phyloP scores from a whole-genome alignment of 2,113 vertebrate species.

The Marcusenius ussheri region DNA sequence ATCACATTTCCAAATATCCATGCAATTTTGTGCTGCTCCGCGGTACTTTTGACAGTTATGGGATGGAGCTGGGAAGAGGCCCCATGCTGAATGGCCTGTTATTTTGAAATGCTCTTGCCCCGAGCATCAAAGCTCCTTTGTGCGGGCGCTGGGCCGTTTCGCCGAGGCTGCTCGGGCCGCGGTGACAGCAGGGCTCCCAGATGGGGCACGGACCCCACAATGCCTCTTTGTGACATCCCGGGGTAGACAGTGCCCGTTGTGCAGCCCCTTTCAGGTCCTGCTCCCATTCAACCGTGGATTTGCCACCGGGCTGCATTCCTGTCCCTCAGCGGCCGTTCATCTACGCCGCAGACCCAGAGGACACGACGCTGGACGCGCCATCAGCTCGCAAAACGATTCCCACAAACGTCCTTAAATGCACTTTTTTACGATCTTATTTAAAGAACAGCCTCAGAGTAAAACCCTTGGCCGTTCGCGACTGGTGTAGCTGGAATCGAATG shows the following conservation, averaged over 20 bases:
- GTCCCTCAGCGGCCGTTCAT: background rate
- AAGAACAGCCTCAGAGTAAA: background rate
- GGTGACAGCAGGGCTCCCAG: constrained; percentile 30
- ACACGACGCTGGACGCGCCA: too few relatives aligned
- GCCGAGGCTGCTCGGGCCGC: constrained; percentile 21
- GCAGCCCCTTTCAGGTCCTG: background rate
- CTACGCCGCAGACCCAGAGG: background rate
- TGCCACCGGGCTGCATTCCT: background rate
- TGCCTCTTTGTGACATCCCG: constrained; percentile 31
- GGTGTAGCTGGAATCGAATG: background rate
- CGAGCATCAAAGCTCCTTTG: constrained; percentile 29
- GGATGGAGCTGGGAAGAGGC: background rate
- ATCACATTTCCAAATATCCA: background rate
- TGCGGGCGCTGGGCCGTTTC: background rate
- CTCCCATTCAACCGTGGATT: background rate
- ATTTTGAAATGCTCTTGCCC: background rate
- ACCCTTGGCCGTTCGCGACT: background rate
- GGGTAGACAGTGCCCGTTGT: background rate
- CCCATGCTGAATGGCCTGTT: constrained; percentile 22
- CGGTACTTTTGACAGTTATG: background rate
- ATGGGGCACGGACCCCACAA: constrained; percentile 25
- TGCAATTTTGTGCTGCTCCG: background rate
- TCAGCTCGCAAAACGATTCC: background rate
- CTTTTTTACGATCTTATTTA: background rate
- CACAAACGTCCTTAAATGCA: background rate